Evolutionary conservation across 2,797 vertebrate genomes (phyloP), one percentile per base, ranked within the genome.

Genomic region (Pyrocephalus nanus): DNA sequence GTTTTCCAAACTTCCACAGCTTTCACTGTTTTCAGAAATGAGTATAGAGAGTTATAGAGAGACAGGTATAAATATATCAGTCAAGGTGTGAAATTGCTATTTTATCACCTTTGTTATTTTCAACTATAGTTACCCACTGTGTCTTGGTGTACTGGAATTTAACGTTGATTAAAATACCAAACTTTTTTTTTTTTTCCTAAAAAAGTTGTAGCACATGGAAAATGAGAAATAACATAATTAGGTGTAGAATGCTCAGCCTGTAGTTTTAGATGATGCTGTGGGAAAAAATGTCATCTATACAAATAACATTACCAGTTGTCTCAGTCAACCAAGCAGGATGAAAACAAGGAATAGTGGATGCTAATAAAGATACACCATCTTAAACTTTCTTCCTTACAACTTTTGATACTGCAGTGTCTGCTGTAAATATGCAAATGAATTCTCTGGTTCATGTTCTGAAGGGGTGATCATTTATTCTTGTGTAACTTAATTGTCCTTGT

Each of bases 401-500:
- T 79, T 92, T 21, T 58, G 74, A 57, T 81, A 36, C 22, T 73
- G 45, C 36, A 69, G 30, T 50, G 42, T 70, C 64, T 73, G 89
- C 76, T 62, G 55, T 76, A 86, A 95, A 88, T 43, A 82, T 54
- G 65, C 38, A 55, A 82, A 34, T 62, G 65, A 73, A 34, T 96
- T 97, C 50, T 92, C 40, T 62, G 32, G n/a, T 80, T 85, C 2
- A 0, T 91, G 47, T 87, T 94, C 77, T 92, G 79, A 76, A 93
- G 82, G 11, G 47, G 67, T 5, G 6, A 80, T 93, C 11, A 32
- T 91, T 93, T 83, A 69, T 96, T 94, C 60, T 78, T 87, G 6
- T 75, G 48, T 73, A 76, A 53, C 43, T 83, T 91, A 91, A 95
- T 88, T 8, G 11, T 90, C 91, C 81, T 78, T 93, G 65, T 51